These are phyloP conservation scores for Coturnix japonica DNA, from an alignment of 2,113 vertebrate species.

Conservation along the genomic window DNA sequence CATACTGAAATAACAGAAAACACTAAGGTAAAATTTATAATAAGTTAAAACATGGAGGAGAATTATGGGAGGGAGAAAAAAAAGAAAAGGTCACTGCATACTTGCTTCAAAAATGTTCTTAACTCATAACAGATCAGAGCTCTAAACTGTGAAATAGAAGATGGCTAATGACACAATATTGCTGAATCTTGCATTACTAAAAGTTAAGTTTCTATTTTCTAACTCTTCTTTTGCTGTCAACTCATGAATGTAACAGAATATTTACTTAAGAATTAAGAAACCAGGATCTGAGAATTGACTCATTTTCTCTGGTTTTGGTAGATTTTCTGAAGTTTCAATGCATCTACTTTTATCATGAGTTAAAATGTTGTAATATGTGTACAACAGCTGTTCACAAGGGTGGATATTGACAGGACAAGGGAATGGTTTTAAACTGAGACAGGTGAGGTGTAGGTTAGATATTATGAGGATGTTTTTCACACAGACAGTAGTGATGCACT, in stretches of 20 bases:
- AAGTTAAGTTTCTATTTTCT: neutral
- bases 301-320: neutral
- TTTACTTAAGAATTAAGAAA: neutral
- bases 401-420: too few relatives aligned
- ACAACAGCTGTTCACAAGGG: too few relatives aligned
- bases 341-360: fast-evolving
- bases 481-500: too few relatives aligned
- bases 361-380: neutral
- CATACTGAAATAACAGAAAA: neutral
- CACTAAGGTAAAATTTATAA: neutral
- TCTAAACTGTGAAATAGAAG: neutral
- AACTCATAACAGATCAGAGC: neutral
- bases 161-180: neutral
- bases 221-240: neutral
- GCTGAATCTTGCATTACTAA: neutral
- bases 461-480: too few relatives aligned
- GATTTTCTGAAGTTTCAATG: neutral
- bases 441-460: too few relatives aligned
- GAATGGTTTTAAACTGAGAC: too few relatives aligned
- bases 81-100: neutral
- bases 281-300: neutral
- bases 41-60: neutral
- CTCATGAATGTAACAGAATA: fast-evolving
- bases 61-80: neutral
- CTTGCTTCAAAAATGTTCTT: neutral